phyloP scores from a whole-genome alignment of 2,888 invertebrate species.

The Andrena haemorrhoa region DNA sequence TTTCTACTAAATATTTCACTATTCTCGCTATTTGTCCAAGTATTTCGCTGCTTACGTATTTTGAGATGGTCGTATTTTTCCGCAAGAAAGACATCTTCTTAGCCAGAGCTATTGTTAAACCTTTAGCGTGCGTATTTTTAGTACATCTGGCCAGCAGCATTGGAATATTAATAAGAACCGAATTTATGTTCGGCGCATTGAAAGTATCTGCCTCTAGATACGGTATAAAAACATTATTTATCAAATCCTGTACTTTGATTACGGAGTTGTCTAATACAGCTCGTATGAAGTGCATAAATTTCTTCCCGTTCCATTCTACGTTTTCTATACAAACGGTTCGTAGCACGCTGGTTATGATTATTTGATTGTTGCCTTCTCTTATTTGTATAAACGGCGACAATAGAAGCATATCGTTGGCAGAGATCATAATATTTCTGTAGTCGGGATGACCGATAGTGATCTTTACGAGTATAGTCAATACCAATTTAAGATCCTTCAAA shows the following conservation, averaged over 20 bases:
- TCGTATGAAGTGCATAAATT: conserved; percentile 69
- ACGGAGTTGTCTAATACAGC: conserved; percentile 55
- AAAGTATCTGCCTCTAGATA: conserved; percentile 57
- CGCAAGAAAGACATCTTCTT: conserved; percentile 66
- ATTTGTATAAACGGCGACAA: conserved; percentile 76
- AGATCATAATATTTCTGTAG: conserved; percentile 72
- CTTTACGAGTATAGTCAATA: conserved; percentile 75
- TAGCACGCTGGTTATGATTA: conserved; percentile 60
- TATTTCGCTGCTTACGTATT: conserved; percentile 61
- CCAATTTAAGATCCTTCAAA: conserved; percentile 72
- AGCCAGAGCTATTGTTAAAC: conserved; percentile 60
- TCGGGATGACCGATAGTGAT: conserved; percentile 74
- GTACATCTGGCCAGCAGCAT: conserved; percentile 51
- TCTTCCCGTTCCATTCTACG: conserved; percentile 69
- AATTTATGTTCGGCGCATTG: conserved; percentile 56
- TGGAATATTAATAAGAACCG: conserved; percentile 63
- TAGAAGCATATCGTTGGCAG: conserved; percentile 71
- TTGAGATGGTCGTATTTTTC: conserved; percentile 52
- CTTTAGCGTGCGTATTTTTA: conserved; percentile 35
- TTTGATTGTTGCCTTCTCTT: conserved; percentile 58
- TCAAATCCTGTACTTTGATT: conserved; percentile 68
- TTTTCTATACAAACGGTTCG: conserved; percentile 65
- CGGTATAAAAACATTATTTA: conserved; percentile 76
- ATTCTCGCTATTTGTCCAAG: conserved; percentile 62
- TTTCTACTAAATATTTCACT: conserved; percentile 56